Conservation (phyloP, 1,140 invertebrate species). For the Ips typographus region DNA sequence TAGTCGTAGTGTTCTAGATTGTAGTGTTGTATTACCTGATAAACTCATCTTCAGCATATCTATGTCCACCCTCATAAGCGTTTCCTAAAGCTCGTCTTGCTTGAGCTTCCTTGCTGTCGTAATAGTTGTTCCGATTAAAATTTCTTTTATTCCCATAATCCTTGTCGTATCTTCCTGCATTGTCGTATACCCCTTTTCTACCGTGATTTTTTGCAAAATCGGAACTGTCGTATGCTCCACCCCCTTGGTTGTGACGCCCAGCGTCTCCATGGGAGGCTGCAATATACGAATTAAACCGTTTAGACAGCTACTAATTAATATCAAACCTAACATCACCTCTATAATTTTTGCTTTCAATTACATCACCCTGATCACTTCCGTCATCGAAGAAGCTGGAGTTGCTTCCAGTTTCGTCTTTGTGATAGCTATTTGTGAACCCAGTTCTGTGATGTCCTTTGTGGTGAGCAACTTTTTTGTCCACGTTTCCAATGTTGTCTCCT, state of each 20-base stretch:
- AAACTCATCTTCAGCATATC: constrained; percentile 50
- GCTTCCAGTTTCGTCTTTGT: constrained; percentile 66
- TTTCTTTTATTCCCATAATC: constrained; percentile 54
- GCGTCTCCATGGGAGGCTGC: constrained; percentile 51
- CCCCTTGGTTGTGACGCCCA: constrained; percentile 55
- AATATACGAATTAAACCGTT: constrained; percentile 7
- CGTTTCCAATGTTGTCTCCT: constrained; percentile 42
- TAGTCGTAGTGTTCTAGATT: no score
- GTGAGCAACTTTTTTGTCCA: constrained; percentile 56
- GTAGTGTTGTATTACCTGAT: not conserved
- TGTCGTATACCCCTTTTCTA: constrained; percentile 54
- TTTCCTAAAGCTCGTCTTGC: constrained; percentile 54
- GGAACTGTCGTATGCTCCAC: constrained; percentile 52
- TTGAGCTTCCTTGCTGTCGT: constrained; percentile 54
- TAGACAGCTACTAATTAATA: not conserved
- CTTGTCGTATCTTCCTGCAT: constrained; percentile 54
- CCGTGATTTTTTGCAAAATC: constrained; percentile 47
- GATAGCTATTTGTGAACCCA: constrained; percentile 65
- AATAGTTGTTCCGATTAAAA: constrained; percentile 57
- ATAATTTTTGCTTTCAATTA: constrained; percentile 54
- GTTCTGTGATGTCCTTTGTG: constrained; percentile 66
- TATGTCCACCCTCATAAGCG: constrained; percentile 52
- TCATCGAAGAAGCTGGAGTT: constrained; percentile 67
- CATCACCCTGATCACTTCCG: constrained; percentile 60
- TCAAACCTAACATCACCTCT: constrained; percentile 14